These are phyloP conservation scores for Neoscelio sp. DNA, from an alignment of 2,888 invertebrate genomes.

Conservation along the genomic window DNA sequence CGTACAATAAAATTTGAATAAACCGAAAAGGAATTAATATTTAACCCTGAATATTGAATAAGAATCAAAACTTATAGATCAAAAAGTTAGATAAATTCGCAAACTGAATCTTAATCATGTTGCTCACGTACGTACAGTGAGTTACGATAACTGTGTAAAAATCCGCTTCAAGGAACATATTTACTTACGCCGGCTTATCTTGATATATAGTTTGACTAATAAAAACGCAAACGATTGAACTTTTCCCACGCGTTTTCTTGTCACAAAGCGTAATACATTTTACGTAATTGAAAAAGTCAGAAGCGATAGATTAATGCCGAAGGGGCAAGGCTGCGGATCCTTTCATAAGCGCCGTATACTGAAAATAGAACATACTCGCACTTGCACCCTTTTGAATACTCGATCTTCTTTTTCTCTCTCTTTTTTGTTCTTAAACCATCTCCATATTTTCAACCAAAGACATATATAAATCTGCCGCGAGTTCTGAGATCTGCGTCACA, in stretches of 20 bases:
- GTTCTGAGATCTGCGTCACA: slow-evolving; percentile 64
- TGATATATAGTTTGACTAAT: slow-evolving; percentile 64
- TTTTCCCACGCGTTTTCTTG: slow-evolving; percentile 65
- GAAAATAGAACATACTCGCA: slow-evolving; percentile 54
- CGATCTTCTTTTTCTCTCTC: slow-evolving; percentile 25
- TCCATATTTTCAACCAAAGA: slow-evolving; percentile 62
- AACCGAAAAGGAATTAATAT: slow-evolving; percentile 55
- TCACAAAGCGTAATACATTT: slow-evolving; percentile 60
- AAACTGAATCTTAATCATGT: slow-evolving; percentile 63
- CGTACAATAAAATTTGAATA: slow-evolving; percentile 55
- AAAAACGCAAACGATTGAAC: slow-evolving; percentile 63
- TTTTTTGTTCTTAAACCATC: slow-evolving; percentile 50
- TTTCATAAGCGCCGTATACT: slow-evolving; percentile 59
- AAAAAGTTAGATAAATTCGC: slow-evolving; percentile 56
- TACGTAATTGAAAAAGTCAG: slow-evolving; percentile 64
- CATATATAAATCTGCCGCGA: slow-evolving; percentile 63
- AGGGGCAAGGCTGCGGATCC: slow-evolving; percentile 60
- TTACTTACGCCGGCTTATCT: slow-evolving; percentile 65
- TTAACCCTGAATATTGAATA: slow-evolving; percentile 65
- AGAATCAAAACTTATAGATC: slow-evolving; percentile 63
- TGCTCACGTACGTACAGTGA: slow-evolving; percentile 56
- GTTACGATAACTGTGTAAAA: slow-evolving; percentile 65
- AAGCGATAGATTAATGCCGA: slow-evolving; percentile 61
- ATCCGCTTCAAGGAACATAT: slow-evolving; percentile 56
- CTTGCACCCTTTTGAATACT: slow-evolving; percentile 58